Evolutionary conservation across 2,797 vertebrate species (phyloP).

Genomic region (Allobates femoralis): DNA sequence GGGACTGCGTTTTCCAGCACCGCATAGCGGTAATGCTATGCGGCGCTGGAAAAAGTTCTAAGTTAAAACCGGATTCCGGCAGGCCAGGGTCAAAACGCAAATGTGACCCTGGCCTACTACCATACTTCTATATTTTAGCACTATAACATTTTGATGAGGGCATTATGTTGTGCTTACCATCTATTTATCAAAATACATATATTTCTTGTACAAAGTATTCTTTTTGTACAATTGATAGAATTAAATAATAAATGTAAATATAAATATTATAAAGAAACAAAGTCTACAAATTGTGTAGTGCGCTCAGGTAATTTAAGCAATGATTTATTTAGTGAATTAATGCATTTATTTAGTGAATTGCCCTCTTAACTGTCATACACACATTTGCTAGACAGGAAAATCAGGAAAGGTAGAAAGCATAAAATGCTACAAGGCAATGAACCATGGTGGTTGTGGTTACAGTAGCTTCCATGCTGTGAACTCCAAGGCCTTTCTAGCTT

Average conservation of each 20-base stretch:
- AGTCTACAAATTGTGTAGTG: not conserved
- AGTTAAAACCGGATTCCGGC: too few relatives aligned
- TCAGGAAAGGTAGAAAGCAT: not conserved
- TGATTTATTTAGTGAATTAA: not conserved
- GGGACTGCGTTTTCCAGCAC: too few relatives aligned
- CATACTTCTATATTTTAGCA: not conserved
- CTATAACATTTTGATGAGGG: not conserved
- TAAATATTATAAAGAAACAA: not conserved
- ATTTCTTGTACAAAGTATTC: not conserved
- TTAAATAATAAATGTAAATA: not conserved
- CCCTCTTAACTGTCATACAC: not conserved
- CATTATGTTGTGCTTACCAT: not conserved
- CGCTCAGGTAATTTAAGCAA: not conserved
- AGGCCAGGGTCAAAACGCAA: too few relatives aligned
- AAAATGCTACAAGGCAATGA: constrained; percentile 37
- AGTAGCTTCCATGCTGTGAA: constrained; percentile 46
- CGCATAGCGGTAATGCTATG: too few relatives aligned
- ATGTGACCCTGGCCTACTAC: not conserved
- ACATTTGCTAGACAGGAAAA: not conserved
- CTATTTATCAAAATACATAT: not conserved
- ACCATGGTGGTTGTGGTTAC: constrained; percentile 40
- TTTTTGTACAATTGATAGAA: not conserved
- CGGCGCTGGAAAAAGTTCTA: too few relatives aligned
- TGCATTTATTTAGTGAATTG: not conserved
- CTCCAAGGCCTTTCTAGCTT: constrained; percentile 32